Base-by-base conservation (phyloP, 2,797 vertebrate species). In the Rhincodon typus region DNA sequence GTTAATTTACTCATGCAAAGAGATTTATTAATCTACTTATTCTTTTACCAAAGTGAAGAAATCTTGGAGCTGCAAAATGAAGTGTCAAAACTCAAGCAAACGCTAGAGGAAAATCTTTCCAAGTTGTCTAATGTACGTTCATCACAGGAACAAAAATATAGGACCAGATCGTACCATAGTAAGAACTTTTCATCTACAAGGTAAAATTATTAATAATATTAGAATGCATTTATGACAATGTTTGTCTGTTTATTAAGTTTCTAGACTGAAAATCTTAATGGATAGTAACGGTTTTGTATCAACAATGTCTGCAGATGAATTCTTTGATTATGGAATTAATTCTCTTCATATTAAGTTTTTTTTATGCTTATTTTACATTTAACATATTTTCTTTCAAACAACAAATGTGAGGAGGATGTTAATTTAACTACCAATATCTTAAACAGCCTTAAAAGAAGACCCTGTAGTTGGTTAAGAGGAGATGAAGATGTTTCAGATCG, bases 1-100 rank as follows among this genome's bases (percentile, higher is more conserved):
- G 5, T 74, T 10, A 87, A 21, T 95, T 6, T 69, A 91, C 30
- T 57, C 90, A 34, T 95, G 23, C 62, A 53, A 34, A n/a, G 62
- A 19, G 42, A 53, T 74, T 70, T 95, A 70, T 38, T 53, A n/a
- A 25, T 96, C 38, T 42, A 70, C 12, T 94, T 93, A 42, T 67
- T 77, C 23, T 57, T 93, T 46, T 77, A 38, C 46, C 42, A 84
- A 62, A 96, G 95, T 96, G 95, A 94, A 91, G 97, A 97, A 42
- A 97, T 98, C 82, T 94, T 97, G 82, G 97, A 97, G 66, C 96
- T 98, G 96, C 98, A 98, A 97, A 96, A 96, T 0, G 98, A 98
- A 95, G 97, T 98, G 4, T 97, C 97, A 46, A 96, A 95, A 62
- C 97, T 98, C 53, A 96, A 94, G 95, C 77, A 96, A 96, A 67